These are phyloP conservation scores for Zosterops lateralis DNA, from an alignment of 2,113 vertebrate species.

Conservation along the genomic window DNA sequence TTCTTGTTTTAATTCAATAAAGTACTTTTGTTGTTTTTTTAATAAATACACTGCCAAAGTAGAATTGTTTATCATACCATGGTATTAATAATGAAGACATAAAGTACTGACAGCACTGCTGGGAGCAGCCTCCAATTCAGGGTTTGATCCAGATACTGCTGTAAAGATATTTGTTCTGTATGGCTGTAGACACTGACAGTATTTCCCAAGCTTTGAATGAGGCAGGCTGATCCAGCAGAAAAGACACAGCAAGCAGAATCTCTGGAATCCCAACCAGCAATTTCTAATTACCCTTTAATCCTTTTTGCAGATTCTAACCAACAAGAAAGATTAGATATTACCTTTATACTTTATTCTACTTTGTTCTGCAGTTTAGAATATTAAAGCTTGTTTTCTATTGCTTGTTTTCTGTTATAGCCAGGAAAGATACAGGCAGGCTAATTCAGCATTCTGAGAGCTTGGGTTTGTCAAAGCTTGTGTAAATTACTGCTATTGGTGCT, in stretches of 20 bases:
- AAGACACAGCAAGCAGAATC: background rate
- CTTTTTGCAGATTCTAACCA: background rate
- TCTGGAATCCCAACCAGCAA: background rate
- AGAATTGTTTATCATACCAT: background rate
- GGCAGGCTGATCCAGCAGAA: slow-evolving; percentile 13
- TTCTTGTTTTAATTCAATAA: background rate
- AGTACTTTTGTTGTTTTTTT: background rate
- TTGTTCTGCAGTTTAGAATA: background rate
- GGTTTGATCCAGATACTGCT: background rate
- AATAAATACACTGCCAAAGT: background rate
- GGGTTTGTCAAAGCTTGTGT: background rate
- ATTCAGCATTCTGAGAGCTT: background rate
- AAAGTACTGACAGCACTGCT: background rate
- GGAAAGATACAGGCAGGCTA: background rate
- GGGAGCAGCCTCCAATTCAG: background rate
- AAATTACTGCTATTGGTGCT: background rate
- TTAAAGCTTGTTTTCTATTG: background rate
- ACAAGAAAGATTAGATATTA: background rate
- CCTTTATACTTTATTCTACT: background rate
- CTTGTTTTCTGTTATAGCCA: background rate
- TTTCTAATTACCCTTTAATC: background rate
- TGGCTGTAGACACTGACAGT: background rate
- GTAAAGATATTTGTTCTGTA: background rate
- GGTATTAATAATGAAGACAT: background rate
- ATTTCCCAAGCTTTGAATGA: slow-evolving; percentile 1